Evolutionary conservation across 1,140 invertebrate species (phyloP), one percentile per base, ranked within the genome.

Genomic region (Parapsyche elsis): DNA sequence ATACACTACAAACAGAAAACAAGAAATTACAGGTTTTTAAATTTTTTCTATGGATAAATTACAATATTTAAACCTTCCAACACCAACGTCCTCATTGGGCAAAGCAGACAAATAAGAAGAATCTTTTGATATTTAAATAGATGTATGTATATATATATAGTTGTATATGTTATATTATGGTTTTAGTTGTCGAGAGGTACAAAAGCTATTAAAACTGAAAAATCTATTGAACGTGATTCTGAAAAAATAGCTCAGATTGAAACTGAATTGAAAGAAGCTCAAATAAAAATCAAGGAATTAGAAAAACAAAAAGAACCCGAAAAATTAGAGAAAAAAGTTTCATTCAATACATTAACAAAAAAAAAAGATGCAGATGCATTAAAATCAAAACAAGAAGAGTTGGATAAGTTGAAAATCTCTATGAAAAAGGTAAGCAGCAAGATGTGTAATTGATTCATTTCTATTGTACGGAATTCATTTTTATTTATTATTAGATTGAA

Each of bases 1-100:
- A 95, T 84, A 93, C 92, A 85, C 84, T 95, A 45, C 87, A 87
- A 76, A 88, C 91, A 53, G 94, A 95, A 86, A 95, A 95, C 85
- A 94, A 93, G 84, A 91, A 91, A 78, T 85, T 94, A 83, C 88
- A 89, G 86, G 86, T 89, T 24, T 16, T 21, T 71, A n/a, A 53
- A 53, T 53, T 24, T 67, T 38, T 38, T 38, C n/a, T n/a, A n/a
- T n/a, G n/a, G n/a, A 46, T 45, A 23, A 24, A 1, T 53, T 76
- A 9, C 70, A 30, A 67, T 79, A n/a, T 79, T 64, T 44, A 45
- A 9, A 67, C 9, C 21, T 10, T 9, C 19, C 9, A 14, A 14
- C 45, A 10, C 19, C 85, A 44, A n/a, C n/a, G n/a, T n/a, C n/a
- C n/a, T n/a, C n/a, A n/a, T n/a, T n/a, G n/a, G n/a, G n/a, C n/a